Evolutionary conservation across 2,888 invertebrate species (phyloP).

Genomic region (Pristionchus fissidentatus): DNA sequence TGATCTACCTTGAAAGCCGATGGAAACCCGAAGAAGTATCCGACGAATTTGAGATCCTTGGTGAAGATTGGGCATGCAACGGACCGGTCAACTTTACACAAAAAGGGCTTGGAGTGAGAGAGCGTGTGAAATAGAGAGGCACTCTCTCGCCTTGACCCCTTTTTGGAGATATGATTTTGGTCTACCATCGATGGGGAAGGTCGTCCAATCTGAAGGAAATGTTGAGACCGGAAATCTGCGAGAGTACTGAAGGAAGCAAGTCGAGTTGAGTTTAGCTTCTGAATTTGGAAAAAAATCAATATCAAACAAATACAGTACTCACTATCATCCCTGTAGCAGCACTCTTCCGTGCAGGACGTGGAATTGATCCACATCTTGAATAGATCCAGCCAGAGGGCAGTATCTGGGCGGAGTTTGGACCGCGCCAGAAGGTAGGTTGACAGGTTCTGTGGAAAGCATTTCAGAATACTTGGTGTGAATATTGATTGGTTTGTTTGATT

Average conservation of each 20-base stretch:
- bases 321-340: neutral
- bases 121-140: too few relatives aligned
- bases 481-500: neutral
- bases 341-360: neutral
- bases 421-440: neutral
- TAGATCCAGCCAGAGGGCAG: constrained; percentile 34
- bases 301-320: too few relatives aligned
- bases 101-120: too few relatives aligned
- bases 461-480: neutral
- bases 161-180: neutral
- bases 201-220: constrained; percentile 44
- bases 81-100: neutral
- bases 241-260: constrained; percentile 44
- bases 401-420: neutral
- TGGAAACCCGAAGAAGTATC: constrained; percentile 46
- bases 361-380: constrained; percentile 28
- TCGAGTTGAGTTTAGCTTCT: constrained; percentile 19
- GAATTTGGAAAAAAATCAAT: neutral
- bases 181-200: constrained; percentile 48
- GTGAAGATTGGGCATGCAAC: constrained; percentile 42
- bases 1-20: constrained; percentile 36
- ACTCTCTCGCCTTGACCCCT: too few relatives aligned
- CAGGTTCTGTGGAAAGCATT: neutral
- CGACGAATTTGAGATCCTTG: constrained; percentile 30
- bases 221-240: constrained; percentile 38